Base-by-base conservation (phyloP, 2,797 vertebrate genomes). In the Cichlasoma orientale region DNA sequence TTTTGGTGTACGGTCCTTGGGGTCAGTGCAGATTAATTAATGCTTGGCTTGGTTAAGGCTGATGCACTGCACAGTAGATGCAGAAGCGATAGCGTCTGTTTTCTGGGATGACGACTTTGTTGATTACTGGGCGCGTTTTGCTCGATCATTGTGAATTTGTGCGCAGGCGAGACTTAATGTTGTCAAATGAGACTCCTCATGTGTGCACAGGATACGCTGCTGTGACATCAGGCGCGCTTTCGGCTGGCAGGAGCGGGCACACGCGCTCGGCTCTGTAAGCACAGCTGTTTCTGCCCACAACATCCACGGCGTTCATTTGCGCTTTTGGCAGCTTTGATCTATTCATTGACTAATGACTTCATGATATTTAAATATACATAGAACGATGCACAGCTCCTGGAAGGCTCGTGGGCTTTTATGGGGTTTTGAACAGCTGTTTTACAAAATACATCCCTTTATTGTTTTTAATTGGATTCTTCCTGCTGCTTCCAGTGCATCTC, bases 71-170 rank as follows among this genome's bases (percentile, higher is more conserved):
- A 14, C 36, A 27, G 72, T 21, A 41, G 68, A 66, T 72, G 76
- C 56, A 68, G 71, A 66, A 33, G 5, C 3, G 63, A 89, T 36
- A 58, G 68, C 83, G 73, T 88, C 85, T 86, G 86, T 55, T 89
- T 77, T 66, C 58, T 56, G 80, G 57, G 68, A 44, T 63, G 75
- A 63, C 38, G 71, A 8, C 75, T 82, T 75, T 56, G 74, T 29
- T 76, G 80, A 82, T 86, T 56, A 7, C 41, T 29, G 10, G 38
- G 68, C 57, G 75, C 47, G 21, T 77, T 58, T 75, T 27, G 56
- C 23, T 68, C 53, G 57, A 78, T 70, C 18, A 29, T 44, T 52
- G 58, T 50, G 55, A 36, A n/a, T 33, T 21, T 23, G n/a, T 7
- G 68, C 2, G 25, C 27, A 75, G 77, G 27, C 8, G 2, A 27